Conservation (phyloP, 2,113 vertebrate genomes). For the Dolichallabes microphthalmus region DNA sequence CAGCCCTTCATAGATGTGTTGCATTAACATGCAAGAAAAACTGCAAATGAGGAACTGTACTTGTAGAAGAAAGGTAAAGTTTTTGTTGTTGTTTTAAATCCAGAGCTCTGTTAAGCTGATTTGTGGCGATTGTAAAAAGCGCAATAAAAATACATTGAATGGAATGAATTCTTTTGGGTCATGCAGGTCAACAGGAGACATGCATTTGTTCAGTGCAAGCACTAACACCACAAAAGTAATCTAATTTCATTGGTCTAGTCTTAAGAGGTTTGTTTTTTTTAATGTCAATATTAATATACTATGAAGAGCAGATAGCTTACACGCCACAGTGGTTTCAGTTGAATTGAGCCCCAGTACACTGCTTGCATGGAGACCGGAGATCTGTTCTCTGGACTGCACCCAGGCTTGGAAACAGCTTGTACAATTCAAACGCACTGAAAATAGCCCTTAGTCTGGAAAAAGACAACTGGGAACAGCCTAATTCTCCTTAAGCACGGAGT, state of each 20-base stretch:
- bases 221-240: background rate
- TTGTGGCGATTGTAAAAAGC: too few species aligned
- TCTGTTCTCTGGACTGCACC: background rate
- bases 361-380: background rate
- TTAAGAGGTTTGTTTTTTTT: background rate
- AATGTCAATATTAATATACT: background rate
- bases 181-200: background rate
- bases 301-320: background rate
- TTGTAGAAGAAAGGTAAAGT: too few species aligned
- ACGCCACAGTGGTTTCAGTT: background rate
- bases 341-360: background rate
- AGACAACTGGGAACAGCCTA: background rate
- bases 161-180: background rate
- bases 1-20: too few species aligned
- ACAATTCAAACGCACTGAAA: background rate
- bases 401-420: background rate
- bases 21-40: too few species aligned
- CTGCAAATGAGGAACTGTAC: too few species aligned
- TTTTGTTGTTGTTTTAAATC: too few species aligned
- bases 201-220: background rate
- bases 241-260: background rate
- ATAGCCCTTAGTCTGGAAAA: background rate
- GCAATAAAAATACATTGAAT: too few species aligned
- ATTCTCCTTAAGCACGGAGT: background rate
- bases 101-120: too few species aligned